These are phyloP conservation scores for Lagopus muta DNA, from an alignment of 2,113 vertebrate genomes.

Conservation along the genomic window DNA sequence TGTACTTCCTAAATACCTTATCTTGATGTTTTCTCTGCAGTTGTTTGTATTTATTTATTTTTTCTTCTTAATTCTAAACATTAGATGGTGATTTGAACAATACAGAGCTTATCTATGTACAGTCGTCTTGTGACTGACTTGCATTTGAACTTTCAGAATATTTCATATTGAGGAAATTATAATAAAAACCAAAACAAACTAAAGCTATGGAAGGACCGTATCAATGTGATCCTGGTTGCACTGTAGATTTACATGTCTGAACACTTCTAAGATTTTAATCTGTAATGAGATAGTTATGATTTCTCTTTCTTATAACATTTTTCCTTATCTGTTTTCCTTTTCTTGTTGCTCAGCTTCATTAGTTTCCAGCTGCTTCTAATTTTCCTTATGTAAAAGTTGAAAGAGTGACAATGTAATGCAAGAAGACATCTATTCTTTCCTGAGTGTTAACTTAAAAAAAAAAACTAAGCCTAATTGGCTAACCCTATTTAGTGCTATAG, in stretches of 20 bases:
- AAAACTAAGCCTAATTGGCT: neutral
- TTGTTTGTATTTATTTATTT: neutral
- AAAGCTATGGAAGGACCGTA: neutral
- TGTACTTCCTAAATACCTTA: neutral
- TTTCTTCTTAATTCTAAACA: neutral
- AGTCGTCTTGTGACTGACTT: neutral
- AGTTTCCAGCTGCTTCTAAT: neutral
- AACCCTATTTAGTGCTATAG: neutral
- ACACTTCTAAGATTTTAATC: neutral
- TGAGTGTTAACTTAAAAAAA: neutral
- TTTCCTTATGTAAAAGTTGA: neutral
- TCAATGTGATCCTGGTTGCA: neutral
- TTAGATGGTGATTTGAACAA: neutral
- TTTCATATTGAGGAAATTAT: neutral
- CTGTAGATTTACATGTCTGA: neutral
- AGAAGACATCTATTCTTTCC: neutral
- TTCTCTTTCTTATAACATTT: neutral
- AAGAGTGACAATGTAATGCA: neutral
- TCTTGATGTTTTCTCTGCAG: neutral
- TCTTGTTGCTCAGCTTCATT: neutral
- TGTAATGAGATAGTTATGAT: neutral
- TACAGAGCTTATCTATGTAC: neutral
- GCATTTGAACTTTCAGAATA: neutral
- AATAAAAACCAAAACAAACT: neutral
- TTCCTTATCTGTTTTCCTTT: neutral